phyloP scores from a whole-genome alignment of 2,113 vertebrate species.

The Spheniscus mendiculus region DNA sequence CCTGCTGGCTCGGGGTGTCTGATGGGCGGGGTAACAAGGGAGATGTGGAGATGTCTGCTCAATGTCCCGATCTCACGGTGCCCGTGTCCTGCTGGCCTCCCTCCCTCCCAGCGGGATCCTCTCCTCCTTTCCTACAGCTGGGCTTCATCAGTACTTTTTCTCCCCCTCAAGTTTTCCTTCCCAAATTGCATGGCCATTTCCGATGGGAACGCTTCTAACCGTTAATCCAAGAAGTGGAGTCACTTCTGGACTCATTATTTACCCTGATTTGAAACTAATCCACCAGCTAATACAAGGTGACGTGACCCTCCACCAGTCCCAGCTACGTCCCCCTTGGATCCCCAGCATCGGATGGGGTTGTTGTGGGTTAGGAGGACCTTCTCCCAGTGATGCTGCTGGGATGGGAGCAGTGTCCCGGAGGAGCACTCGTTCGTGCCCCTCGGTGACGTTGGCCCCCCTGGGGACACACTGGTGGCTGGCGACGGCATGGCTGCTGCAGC shows the following conservation, averaged over 20 bases:
- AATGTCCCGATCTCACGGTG: accelerated
- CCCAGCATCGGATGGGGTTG: background rate
- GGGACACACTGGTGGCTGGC: background rate
- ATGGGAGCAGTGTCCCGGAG: background rate
- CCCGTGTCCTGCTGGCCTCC: background rate
- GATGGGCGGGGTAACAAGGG: background rate
- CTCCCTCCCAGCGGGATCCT: accelerated
- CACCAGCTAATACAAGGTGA: background rate
- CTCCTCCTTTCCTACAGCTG: slow-evolving; percentile 23
- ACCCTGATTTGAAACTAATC: background rate
- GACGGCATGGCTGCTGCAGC: accelerated
- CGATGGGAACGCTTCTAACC: background rate
- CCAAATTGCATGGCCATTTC: background rate
- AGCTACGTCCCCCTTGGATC: background rate
- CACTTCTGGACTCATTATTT: background rate
- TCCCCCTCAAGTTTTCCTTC: slow-evolving; percentile 11
- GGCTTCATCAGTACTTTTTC: background rate
- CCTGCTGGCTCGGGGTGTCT: background rate
- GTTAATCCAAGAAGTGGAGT: background rate
- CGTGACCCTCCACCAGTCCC: background rate
- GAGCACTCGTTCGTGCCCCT: background rate
- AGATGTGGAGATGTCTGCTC: background rate
- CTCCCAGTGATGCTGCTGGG: background rate
- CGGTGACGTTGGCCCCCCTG: accelerated
- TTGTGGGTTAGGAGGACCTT: background rate